Evolutionary conservation across 2,113 vertebrate species (phyloP), one percentile per base, ranked within the genome.

Genomic region (Chaenogobius annularis): DNA sequence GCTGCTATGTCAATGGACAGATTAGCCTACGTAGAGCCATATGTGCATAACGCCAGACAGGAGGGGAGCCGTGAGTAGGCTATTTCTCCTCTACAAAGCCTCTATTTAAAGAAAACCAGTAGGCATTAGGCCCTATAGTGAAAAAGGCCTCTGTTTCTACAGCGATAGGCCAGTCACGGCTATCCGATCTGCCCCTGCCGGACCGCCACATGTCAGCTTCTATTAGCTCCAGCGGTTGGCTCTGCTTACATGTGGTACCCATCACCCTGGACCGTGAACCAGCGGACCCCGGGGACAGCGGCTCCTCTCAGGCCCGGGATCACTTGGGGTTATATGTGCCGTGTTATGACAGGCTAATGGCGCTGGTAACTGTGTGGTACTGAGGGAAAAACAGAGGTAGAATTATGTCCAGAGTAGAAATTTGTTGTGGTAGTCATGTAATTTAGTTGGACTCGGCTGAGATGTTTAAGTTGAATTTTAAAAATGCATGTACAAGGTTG

Each of bases 341-440:
- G 62, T 83, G 83, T 83, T 85, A 82, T 86, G 85, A 85, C 87
- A 87, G 83, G 64, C 78, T 86, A 86, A 88, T 83, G 79, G 83
- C 72, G 76, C 77, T 85, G 64, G 81, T 80, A 73, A 87, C 81
- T 70, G 79, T 82, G 81, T 65, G 75, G 81, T 64, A 55, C 63
- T 46, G 70, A 52, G 65, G 23, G n/a, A 48, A n/a, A 40, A 47
- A 43, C 13, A 56, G 22, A 26, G 73, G 62, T 37, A 69, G 43
- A 31, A 62, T 69, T 26, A 54, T 50, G 67, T 59, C 68, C n/a
- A 44, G 68, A 20, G 70, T 46, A 35, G 65, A 44, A 67, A 47
- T 48, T 23, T 13, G 43, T 67, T 43, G 50, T 22, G 14, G 35
- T 63, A 40, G 61, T 63, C 59, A 40, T 35, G 59, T 62, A 40